Conservation (phyloP, 2,888 invertebrate genomes). For the Alentia gelatinosa region DNA sequence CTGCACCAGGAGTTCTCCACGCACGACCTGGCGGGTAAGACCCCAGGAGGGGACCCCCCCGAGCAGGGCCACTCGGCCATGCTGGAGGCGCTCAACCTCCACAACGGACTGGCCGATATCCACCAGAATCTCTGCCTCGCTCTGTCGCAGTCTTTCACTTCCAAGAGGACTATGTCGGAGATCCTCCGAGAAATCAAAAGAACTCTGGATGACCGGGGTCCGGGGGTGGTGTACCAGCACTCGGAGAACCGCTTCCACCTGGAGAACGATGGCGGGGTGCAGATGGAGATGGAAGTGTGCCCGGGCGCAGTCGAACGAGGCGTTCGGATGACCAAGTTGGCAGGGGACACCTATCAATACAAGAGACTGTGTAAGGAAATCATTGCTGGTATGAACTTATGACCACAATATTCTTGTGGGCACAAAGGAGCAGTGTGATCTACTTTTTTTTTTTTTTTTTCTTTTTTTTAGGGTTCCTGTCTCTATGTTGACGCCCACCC, state of each 20-base stretch:
- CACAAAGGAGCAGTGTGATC: not conserved
- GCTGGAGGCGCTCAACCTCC: constrained; percentile 53
- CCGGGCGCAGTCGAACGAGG: constrained; percentile 86
- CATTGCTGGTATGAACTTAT: constrained; percentile 88
- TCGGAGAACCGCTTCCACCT: constrained; percentile 83
- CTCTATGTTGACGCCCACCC: too few relatives aligned
- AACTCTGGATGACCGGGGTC: constrained; percentile 86
- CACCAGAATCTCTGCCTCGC: constrained; percentile 50
- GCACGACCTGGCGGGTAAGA: not conserved
- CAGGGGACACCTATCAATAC: constrained; percentile 93
- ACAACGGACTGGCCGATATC: constrained; percentile 58
- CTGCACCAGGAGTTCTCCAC: constrained; percentile 35
- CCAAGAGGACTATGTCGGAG: constrained; percentile 78
- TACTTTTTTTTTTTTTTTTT: too few relatives aligned
- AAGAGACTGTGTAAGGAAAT: constrained; percentile 93
- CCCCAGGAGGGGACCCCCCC: not conserved
- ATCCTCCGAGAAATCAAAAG: constrained; percentile 89
- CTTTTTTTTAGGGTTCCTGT: too few relatives aligned
- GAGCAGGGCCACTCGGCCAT: constrained; percentile 10
- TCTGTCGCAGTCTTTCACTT: constrained; percentile 50
- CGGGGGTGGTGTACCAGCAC: constrained; percentile 62
- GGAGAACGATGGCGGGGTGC: constrained; percentile 91
- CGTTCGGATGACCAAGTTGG: constrained; percentile 91
- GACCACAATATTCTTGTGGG: constrained; percentile 23
- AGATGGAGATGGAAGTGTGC: constrained; percentile 91